Base-by-base conservation (phyloP, 2,113 vertebrate genomes). In the Aplodontia rufa region DNA sequence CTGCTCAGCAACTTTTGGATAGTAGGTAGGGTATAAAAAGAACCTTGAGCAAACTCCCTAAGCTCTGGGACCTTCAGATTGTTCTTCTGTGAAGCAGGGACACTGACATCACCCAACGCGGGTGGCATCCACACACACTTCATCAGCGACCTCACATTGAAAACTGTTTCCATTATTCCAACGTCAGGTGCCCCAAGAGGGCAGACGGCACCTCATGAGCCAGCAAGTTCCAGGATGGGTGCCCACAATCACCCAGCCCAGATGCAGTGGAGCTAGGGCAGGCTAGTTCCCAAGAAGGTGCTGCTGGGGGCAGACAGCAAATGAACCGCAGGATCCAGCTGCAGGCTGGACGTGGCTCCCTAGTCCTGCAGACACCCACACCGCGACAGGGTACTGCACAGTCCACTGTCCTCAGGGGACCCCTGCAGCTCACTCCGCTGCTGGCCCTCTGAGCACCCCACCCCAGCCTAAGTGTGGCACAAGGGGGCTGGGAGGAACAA, bases 41-140 rank as follows among this genome's bases (percentile, higher is more conserved):
- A 49, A 19, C 71, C n/a, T 55, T 22, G 20, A 68, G 37, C 16
- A 0, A 49, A 51, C 64, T 71, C 79, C 62, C 49, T 14, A 42
- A 76, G 30, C 6, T 19, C 79, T 16, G 10, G 26, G 9, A 58
- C 53, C 55, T 69, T 90, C 35, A 6, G 74, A 40, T 3, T 76
- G 42, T 60, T 22, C 66, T 10, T 26, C 83, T 42, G 19, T 6
- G 45, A 32, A 68, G 74, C 1, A 13, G 88, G 88, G 66, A 72
- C 72, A 11, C 47, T 19, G 28, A n/a, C 16, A 20, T 2, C 9
- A 0, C 55, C 55, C 0, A 1, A 47, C 62, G 4, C 2, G 1
- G 35, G 81, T 35, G 35, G 78, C 76, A 35, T 7, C 64, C 35
- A 1, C 30, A 1, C 9, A 11, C 5, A 2, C 47, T 78, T 30